Evolutionary conservation across 2,888 invertebrate species (phyloP), one percentile per base, ranked within the genome.

Genomic region (Lasiommata megera): DNA sequence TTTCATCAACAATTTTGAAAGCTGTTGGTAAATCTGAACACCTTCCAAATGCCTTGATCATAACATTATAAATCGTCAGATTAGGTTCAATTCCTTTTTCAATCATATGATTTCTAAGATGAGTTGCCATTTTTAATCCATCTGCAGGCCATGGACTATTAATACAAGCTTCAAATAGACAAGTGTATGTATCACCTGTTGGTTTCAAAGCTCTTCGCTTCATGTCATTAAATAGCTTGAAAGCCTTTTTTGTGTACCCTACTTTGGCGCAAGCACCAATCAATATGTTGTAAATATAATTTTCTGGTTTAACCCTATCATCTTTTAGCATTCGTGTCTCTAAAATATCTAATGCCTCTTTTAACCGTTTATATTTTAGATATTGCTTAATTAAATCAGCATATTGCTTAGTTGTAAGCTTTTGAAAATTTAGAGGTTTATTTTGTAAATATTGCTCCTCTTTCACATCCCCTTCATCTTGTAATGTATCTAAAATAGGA

Each of bases 1-100:
- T 96, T 89, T 97, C 96, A 87, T 98, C 98, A 1, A 95, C 95
- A 56, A 98, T 79, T 73, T 92, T 77, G 80, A 97, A 98, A 0
- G 98, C 96, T 36, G 93, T 94, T 57, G 92, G 74, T 14, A 97
- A 76, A 77, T 97, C 95, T 0, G 96, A 95, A 82, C 96, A 95
- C 60, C 95, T 91, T 0, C 97, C 97, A 87, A 96, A 98, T 1
- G 97, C 96, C 90, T 97, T 98, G 31, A 98, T 96, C 95, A 98
- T 96, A 2, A 95, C 93, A 89, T 97, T 95, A 73, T 96, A 98
- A 73, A 95, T 96, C 6, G 94, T 93, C 0, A 93, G 79, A 76
- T 96, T 97, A 2, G 96, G 93, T 63, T 93, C 89, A 64, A 93
- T 85, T 6, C 93, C 92, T 69, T 94, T 95, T 67, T 95, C 93